phyloP scores from a whole-genome alignment of 2,113 vertebrate genomes.

The Edolisoma coerulescens region DNA sequence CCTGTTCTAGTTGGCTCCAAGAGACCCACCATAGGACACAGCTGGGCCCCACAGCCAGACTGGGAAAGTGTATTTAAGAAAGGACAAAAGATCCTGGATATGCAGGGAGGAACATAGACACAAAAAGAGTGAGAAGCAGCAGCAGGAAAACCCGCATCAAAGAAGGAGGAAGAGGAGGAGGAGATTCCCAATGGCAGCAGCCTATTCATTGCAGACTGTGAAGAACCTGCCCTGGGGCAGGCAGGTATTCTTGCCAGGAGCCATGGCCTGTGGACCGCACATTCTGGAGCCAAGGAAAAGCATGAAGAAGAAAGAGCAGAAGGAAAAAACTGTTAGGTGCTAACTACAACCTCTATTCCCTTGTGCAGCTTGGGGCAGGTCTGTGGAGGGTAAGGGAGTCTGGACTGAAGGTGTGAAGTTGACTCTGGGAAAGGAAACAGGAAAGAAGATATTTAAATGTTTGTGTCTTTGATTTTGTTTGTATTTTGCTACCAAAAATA shows the following conservation, averaged over 20 bases:
- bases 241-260: not conserved
- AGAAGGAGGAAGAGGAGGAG: not conserved
- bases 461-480: not conserved
- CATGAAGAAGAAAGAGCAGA: not conserved
- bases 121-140: not conserved
- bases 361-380: not conserved
- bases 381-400: not conserved
- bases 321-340: accelerated
- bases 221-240: not conserved
- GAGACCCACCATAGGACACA: not conserved
- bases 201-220: not conserved
- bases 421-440: not conserved
- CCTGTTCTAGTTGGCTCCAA: not conserved
- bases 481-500: not conserved
- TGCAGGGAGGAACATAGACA: accelerated
- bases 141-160: not conserved
- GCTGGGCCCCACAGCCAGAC: not conserved
- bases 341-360: not conserved
- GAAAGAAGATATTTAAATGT: not conserved
- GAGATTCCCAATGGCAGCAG: not conserved
- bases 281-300: not conserved
- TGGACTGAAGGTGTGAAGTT: not conserved
- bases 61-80: not conserved
- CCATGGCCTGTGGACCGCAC: not conserved
- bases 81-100: not conserved